Base-by-base conservation (phyloP, 2,113 vertebrate species). In the Ophiodon elongatus region DNA sequence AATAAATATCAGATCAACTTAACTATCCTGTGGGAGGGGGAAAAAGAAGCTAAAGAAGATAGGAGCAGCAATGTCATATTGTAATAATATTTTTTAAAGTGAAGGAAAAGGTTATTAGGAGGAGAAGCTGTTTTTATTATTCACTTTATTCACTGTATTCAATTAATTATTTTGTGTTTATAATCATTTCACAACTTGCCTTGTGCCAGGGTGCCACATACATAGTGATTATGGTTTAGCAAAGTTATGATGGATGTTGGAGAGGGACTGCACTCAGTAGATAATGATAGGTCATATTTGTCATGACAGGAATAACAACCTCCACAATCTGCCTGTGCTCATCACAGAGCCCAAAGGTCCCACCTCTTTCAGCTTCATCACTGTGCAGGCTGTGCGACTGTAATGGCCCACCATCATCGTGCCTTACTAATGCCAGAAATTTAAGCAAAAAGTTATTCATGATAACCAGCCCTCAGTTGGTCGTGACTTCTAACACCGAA, bases 1-100 rank as follows among this genome's bases (percentile, higher is more conserved):
- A 79, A 80, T 76, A 54, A 83, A 50, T 47, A 66, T 76, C 60
- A 79, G 52, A 79, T 68, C 79, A 73, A 64, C 54, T 63, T 27
- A 68, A 67, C 31, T 27, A 59, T 76, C n/a, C 33, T 43, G 9
- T 31, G 64, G 57, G 57, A 31, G n/a, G n/a, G 29, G 50, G 0
- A 33, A 23, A 19, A 62, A 8, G 25, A 59, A 39, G 19, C 15
- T 29, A 19, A n/a, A 39, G 15, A 7, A 72, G n/a, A 82, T 14
- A n/a, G 35, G 8, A 68, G 33, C 37, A 57, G 3, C 19, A 45
- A 54, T 45, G 25, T 13, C n/a, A 57, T 23, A 37, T 73, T 50
- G 29, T 17, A 37, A 39, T 11, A 6, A 17, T n/a, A 13, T 39
- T 59, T 50, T 68, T 29, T 9, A 25, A 52, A 65, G 65, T 37